A percentile compares a stretch with the other conserved stretches of the same genome.
phyloP scores from a whole-genome alignment of 1,140 invertebrate species.

The Plectrocnemia conspersa region DNA sequence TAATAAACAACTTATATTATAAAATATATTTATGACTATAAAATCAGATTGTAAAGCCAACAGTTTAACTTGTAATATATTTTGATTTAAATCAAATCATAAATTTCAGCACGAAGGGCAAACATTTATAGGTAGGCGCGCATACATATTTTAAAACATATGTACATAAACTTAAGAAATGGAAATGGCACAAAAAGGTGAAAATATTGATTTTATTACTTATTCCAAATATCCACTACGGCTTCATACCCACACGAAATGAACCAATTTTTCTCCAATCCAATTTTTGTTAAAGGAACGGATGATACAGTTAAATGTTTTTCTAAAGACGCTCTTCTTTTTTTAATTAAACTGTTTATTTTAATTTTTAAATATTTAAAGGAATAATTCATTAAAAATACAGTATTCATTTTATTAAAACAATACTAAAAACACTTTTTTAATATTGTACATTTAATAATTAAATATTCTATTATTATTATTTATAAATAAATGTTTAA shows the following conservation, averaged over 20 bases:
- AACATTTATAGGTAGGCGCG: not conserved
- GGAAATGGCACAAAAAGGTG: too few relatives aligned
- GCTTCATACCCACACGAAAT: not conserved
- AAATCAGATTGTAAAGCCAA: too few relatives aligned
- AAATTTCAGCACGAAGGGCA: not conserved
- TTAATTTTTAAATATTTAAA: too few relatives aligned
- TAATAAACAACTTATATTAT: too few relatives aligned
- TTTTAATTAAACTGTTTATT: too few relatives aligned
- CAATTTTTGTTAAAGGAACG: constrained; percentile 7
- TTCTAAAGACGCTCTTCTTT: too few relatives aligned
- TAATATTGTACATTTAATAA: not conserved
- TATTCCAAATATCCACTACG: not conserved
- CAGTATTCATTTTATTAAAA: not conserved
- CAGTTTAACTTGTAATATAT: not conserved
- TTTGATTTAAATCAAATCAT: not conserved
- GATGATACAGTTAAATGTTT: not conserved
- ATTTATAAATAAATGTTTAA: not conserved
- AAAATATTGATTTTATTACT: too few relatives aligned
- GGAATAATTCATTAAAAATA: too few relatives aligned
- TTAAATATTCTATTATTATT: not conserved
- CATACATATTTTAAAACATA: not conserved
- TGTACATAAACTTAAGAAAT: not conserved
- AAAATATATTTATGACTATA: too few relatives aligned
- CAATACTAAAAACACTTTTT: not conserved
- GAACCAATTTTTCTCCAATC: constrained; percentile 8